Evolutionary conservation across 37 sponge, comb jelly and placozoan species (phyloP), one percentile per base, ranked within the genome.

Genomic region (Amphimedon queenslandica): DNA sequence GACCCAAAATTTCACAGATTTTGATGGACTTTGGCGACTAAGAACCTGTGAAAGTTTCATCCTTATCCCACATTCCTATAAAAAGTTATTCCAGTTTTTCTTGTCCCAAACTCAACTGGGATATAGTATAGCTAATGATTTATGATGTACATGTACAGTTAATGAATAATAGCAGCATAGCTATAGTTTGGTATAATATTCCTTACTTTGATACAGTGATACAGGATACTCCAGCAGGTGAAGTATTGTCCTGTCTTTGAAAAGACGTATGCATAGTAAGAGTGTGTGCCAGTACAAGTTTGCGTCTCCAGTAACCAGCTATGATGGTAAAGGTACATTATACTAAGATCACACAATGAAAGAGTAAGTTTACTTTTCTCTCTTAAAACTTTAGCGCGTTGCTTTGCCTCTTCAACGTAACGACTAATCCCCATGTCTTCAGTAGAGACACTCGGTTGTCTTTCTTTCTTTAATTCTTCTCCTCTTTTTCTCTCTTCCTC

Each of bases 201-300:
- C 42, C 83, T 68, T 32, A 92, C 93, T 75, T 84, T 70, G 88
- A 77, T 42, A 87, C 76, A 33, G 71, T 40, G 53, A 95, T 74
- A 28, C 66, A 73, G 0, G 89, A 87, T 68, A 95, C 81, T 13
- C 69, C 82, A 25, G 91, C 86, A 25, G 96, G 92, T 18, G 57
- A 63, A 23, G 61, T 75, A 65, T 95, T 95, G 75, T 95, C 96
- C n/a, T 81, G 58, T 21, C 92, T 69, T 28, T 78, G 64, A 51
- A 82, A 70, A 30, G 91, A 74, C 10, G 95, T 94, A 81, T 94
- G 91, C 81, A 90, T 80, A 2, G 95, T 94, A 21, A 94, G 82
- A 0, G 58, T 63, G 72, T 77, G 83, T 2, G 78, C 66, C 58
- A 74, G 60, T 35, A 66, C 68, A 58, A 92, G 56, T 32, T 38